These are phyloP conservation scores for Ceuthmochares aereus DNA, from an alignment of 2,113 vertebrate species.

Conservation along the genomic window DNA sequence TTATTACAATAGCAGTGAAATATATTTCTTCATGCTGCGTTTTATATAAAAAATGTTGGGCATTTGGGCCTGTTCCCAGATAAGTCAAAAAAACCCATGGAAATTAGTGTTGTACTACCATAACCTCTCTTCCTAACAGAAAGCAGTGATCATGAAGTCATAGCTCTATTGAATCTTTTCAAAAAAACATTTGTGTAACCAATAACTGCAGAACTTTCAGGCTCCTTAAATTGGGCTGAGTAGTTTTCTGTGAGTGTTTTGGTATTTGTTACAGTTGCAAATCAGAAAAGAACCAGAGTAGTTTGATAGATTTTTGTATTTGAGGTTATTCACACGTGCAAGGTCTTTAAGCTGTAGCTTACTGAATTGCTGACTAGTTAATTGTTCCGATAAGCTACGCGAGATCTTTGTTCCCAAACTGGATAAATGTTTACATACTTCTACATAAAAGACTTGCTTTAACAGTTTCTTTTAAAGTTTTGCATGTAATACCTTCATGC, in stretches of 20 bases:
- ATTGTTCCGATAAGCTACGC: neutral
- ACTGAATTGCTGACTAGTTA: neutral
- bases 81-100: neutral
- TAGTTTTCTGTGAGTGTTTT: neutral
- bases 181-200: neutral
- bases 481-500: neutral
- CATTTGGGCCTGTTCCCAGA: neutral
- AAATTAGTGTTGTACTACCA: neutral
- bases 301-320: neutral
- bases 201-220: neutral
- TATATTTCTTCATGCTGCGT: neutral
- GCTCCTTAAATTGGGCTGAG: neutral
- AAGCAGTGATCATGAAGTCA: neutral
- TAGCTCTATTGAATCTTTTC: neutral
- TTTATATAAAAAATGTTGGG: neutral
- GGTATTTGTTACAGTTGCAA: neutral
- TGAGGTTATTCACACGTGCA: neutral
- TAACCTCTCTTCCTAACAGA: neutral
- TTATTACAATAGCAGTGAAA: neutral
- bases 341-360: neutral
- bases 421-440: neutral
- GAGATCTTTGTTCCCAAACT: neutral
- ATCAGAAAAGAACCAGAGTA: neutral
- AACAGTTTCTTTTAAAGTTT: slow-evolving; percentile 4
- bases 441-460: neutral